Evolutionary conservation across 2,888 invertebrate species (phyloP).

Genomic region (Pollenia amentaria): DNA sequence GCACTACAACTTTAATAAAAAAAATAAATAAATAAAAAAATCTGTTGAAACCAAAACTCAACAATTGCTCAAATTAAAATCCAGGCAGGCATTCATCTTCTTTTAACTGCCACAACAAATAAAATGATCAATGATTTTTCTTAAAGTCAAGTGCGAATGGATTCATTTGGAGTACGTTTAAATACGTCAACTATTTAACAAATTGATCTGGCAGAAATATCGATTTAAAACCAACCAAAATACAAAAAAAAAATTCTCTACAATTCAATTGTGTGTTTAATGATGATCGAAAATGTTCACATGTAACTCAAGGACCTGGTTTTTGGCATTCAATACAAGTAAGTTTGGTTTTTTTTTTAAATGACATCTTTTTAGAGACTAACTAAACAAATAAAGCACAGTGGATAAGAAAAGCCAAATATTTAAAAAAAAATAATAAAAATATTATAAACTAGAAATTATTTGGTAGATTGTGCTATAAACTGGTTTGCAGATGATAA

Average conservation of each 20-base stretch:
- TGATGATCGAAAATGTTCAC: constrained; percentile 78
- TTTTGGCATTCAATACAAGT: constrained; percentile 46
- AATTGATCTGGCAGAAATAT: constrained; percentile 69
- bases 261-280: constrained; percentile 70
- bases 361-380: constrained; percentile 34
- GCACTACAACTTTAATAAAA: neutral
- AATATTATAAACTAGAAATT: neutral
- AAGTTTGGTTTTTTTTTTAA: neutral
- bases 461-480: no score
- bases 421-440: neutral
- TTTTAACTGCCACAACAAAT: constrained; percentile 11
- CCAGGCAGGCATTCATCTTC: constrained; percentile 33
- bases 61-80: constrained; percentile 64
- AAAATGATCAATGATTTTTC: constrained; percentile 51
- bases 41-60: constrained; percentile 61
- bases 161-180: constrained; percentile 73
- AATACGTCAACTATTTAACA: constrained; percentile 72
- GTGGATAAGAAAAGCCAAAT: neutral
- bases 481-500: no score
- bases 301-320: constrained; percentile 81
- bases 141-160: constrained; percentile 71
- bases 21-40: constrained; percentile 59
- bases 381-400: constrained; percentile 18
- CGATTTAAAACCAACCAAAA: constrained; percentile 62
- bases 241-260: constrained; percentile 73